Base-by-base conservation (phyloP, 2,113 vertebrate genomes). In the Cisticola juncidis region DNA sequence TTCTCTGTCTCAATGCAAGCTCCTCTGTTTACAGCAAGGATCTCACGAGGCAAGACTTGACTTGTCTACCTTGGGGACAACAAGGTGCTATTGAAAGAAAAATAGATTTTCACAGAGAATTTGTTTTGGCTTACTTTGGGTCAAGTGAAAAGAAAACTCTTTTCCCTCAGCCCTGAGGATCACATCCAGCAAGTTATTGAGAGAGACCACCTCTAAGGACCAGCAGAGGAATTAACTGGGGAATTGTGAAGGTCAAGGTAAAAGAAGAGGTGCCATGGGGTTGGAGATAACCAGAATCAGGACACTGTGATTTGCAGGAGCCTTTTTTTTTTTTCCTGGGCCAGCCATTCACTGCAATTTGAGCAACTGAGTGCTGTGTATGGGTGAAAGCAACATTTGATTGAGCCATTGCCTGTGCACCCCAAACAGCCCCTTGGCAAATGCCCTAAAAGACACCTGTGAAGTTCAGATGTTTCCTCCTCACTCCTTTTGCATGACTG, bases 71-170 rank as follows among this genome's bases (percentile, higher is more conserved):
- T 31, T 17, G 20, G 71, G 42, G 60, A 77, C 48, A 88, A 33
- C 64, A 78, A 92, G 56, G 26, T 79, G 21, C 16, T 79, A 24
- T 53, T 81, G 47, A 90, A 68, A 72, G 64, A 87, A 81, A 91
- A 87, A 42, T 4, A 40, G 33, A 66, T 74, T 81, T 89, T 84
- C 79, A 50, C 29, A 33, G 11, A 35, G 74, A 81, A 51, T 56
- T 42, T 64, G 9, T 82, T 81, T 66, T 71, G 58, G 18, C 2
- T 92, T 90, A 78, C 45, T 31, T 26, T 84, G 26, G 44, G 23
- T 81, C 45, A 84, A 65, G 24, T 10, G 13, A 25, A 17, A n/a
- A 28, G 51, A 36, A 45, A 66, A 1, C 6, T 42, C 6, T 58
- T 83, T 78, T 18, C 8, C 15, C 3, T 86, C 10, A 58, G 33